Base-by-base conservation (phyloP, 2,113 vertebrate species). In the Oncorhynchus gorbuscha region DNA sequence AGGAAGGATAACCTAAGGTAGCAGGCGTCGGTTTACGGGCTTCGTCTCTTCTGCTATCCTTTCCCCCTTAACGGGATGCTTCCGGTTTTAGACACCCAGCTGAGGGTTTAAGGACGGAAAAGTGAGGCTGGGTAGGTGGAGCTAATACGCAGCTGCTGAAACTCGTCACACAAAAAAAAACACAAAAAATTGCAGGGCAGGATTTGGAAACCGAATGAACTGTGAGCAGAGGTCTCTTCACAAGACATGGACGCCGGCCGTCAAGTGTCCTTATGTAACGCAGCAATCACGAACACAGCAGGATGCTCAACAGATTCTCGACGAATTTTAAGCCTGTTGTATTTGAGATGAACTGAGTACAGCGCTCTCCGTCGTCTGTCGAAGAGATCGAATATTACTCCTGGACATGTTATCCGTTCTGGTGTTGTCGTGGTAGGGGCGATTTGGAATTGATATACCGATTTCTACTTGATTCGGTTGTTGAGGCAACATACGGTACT, bases 111-210 rank as follows among this genome's bases (percentile, higher is more conserved):
- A 28, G 9, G 45, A 22, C 11, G 48, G 26, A 14, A 20, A n/a
- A 62, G 32, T 16, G 16, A 62, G 72, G 20, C 55, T 35, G 69
- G 30, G 67, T 28, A 67, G 78, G 83, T 76, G 78, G 83, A 30
- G 82, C 45, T 39, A 75, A 18, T 11, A 82, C 79, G 82, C 87
- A 86, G 87, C 85, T 88, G 87, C 87, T 81, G 75, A 77, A 45
- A 73, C 78, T 84, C 87, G 83, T 88, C 85, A 84, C 11, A 67
- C 5, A 30, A 30, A 39, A 67, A 28, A 28, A 28, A 28, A 28
- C 2, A 28, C 2, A 28, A 0, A 26, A 28, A 67, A 5, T 55
- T 55, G 67, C 74, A 70, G 74, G 71, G 68, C 74, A 65, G 75
- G 4, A 73, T 68, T 61, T 51, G 69, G 64, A 30, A 73, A 68